Percentiles rank a stretch among this genome's conserved stretches.
Conservation (phyloP, 1,140 invertebrate species). For the Caerostris extrusa region DNA sequence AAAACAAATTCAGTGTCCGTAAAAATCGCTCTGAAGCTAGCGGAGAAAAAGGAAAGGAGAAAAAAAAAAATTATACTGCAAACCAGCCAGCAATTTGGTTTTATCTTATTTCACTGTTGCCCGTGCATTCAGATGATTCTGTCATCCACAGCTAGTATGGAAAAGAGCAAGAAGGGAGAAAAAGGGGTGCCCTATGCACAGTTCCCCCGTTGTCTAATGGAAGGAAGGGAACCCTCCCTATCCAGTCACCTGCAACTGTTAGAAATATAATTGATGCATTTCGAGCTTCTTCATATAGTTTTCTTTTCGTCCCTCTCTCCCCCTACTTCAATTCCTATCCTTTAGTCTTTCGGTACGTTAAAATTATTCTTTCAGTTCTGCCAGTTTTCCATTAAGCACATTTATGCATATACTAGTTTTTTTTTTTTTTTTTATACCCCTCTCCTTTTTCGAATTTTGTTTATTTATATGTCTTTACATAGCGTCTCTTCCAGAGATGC, state of each 20-base stretch:
- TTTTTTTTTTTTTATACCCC: background rate
- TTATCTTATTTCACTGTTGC: conserved; percentile 74
- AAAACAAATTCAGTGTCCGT: conserved; percentile 45
- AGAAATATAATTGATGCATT: conserved; percentile 77
- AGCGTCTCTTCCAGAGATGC: conserved; percentile 57
- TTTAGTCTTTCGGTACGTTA: conserved; percentile 76
- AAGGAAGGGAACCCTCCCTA: conserved; percentile 60
- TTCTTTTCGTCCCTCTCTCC: conserved; percentile 20
- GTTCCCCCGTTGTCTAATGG: conserved; percentile 73
- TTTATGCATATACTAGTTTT: conserved; percentile 51
- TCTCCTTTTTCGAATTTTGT: conserved; percentile 62
- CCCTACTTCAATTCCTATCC: conserved; percentile 21
- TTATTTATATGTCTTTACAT: conserved; percentile 76
- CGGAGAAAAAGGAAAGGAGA: conserved; percentile 21
- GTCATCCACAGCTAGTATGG: conserved; percentile 70
- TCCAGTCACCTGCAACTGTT: conserved; percentile 75
- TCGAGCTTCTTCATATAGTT: conserved; percentile 66
- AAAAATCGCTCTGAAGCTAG: conserved; percentile 63
- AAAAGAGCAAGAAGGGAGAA: conserved; percentile 26
- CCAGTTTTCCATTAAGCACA: conserved; percentile 70
- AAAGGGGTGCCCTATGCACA: background rate
- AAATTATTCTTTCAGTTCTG: conserved; percentile 75
- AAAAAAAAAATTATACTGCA: conserved; percentile 43
- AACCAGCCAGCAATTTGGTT: conserved; percentile 72
- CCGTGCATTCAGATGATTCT: conserved; percentile 70